phyloP scores from a whole-genome alignment of 2,797 vertebrate genomes.

The Chaetophractus vellerosus region DNA sequence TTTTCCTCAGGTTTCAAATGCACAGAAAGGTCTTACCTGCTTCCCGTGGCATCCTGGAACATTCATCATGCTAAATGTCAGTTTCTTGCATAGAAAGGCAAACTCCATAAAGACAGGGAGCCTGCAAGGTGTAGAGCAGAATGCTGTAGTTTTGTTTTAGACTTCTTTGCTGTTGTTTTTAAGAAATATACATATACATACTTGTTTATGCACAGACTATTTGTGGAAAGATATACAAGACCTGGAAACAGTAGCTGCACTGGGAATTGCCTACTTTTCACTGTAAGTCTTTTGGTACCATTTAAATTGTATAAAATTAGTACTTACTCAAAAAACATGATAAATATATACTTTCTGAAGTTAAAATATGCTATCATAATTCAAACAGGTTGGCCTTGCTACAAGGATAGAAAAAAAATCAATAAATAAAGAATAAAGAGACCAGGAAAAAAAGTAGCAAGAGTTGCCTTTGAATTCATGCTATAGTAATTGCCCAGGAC shows the following conservation, averaged over 20 bases:
- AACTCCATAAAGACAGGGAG: not conserved
- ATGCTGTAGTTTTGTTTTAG: not conserved
- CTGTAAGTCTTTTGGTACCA: not conserved
- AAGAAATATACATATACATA: not conserved
- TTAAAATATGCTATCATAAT: not conserved
- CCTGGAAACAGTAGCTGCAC: not conserved
- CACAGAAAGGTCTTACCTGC: not conserved
- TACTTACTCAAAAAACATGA: not conserved
- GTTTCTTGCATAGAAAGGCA: not conserved
- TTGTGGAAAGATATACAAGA: not conserved
- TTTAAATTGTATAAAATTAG: not conserved
- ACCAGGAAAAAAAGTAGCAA: not conserved
- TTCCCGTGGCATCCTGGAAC: not conserved
- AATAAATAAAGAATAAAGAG: not conserved
- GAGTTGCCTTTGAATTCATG: not conserved
- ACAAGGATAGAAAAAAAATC: not conserved
- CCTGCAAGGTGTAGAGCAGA: not conserved
- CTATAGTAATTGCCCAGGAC: too few species aligned
- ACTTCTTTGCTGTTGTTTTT: not conserved
- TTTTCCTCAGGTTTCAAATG: not conserved
- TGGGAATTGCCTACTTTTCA: not conserved
- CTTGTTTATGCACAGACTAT: not conserved
- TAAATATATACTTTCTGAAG: not conserved
- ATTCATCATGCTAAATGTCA: not conserved
- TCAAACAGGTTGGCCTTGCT: not conserved